Evolutionary conservation across 1,140 invertebrate species (phyloP), one percentile per base, ranked within the genome.

Genomic region (Leptinotarsa undecemlineata): DNA sequence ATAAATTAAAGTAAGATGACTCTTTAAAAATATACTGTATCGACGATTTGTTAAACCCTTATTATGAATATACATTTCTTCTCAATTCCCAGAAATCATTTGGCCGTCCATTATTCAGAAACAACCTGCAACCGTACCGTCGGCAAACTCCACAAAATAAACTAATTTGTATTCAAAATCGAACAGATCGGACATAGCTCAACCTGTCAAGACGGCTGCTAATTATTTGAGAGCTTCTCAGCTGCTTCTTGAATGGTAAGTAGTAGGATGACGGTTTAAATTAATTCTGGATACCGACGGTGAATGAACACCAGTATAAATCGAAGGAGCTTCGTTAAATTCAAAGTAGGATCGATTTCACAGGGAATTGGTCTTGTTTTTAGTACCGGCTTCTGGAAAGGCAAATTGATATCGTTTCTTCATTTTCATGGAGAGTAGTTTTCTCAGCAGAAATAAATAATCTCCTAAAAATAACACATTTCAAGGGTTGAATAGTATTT

Each of bases 101-200:
- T 51, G 14, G n/a, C 17, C 14, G 48, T 51, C 48, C 48, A 51
- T 57, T 57, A 57, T 57, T 57, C 51, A 19, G n/a, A 57, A 57
- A 57, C 51, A 57, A 57, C 51, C 51, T 57, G 11, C 15, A 33
- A 11, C 51, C n/a, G 1, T 57, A n/a, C 15, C 51, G 17, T 15
- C n/a, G n/a, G 51, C 13, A 57, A 57, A 57, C 51, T 15, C 51
- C 0, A 19, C 51, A n/a, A 57, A 57, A n/a, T 57, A 57, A 57
- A 57, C 63, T 64, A 64, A 64, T 64, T 64, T 64, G 63, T 64
- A 64, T 64, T 64, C 63, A 33, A 64, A 64, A 64, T 64, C 63
- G 63, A 33, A 21, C 26, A 15, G 63, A 64, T 23, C 63, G 63
- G 63, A 64, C n/a, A 64, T 64, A 19, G 63, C 63, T 64, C 26